These are phyloP conservation scores for Lysiphlebus fabarum DNA, from an alignment of 1,140 invertebrate species.

Conservation along the genomic window DNA sequence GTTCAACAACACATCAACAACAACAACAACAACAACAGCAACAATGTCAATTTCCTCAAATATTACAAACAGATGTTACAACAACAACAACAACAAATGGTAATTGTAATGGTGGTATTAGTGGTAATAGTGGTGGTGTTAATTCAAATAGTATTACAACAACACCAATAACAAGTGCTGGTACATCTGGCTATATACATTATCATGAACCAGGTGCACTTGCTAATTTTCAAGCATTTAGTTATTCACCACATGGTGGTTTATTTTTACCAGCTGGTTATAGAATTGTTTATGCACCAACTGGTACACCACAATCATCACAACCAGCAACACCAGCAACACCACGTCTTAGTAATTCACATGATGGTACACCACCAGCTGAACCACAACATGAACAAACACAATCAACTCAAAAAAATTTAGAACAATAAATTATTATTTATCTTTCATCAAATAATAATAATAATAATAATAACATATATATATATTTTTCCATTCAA, in stretches of 20 bases:
- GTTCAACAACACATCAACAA: too few relatives aligned
- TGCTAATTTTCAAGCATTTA: conserved; percentile 43
- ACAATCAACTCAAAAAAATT: conserved; percentile 23
- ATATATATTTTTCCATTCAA: too few relatives aligned
- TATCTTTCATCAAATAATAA: too few relatives aligned
- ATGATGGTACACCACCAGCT: conserved; percentile 48
- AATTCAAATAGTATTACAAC: conserved; percentile 22
- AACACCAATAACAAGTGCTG: conserved; percentile 31
- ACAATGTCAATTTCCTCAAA: conserved; percentile 40
- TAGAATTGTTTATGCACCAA: conserved; percentile 45
- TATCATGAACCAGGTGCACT: conserved; percentile 43
- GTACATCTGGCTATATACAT: conserved; percentile 37
- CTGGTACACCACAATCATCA: conserved; percentile 38
- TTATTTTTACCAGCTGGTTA: conserved; percentile 51
- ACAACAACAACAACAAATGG: too few relatives aligned
- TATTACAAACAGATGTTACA: conserved; percentile 11
- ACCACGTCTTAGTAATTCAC: conserved; percentile 44
- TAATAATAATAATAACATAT: too few relatives aligned
- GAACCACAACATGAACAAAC: conserved; percentile 39
- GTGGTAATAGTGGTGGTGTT: too few relatives aligned
- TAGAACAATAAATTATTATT: conserved; percentile 38
- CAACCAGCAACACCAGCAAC: conserved; percentile 47
- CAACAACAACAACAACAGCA: conserved; percentile 10
- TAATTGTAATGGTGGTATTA: too few relatives aligned
- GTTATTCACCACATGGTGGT: conserved; percentile 42